phyloP scores from a whole-genome alignment of 1,140 invertebrate genomes.

The Eufriesea mexicana region DNA sequence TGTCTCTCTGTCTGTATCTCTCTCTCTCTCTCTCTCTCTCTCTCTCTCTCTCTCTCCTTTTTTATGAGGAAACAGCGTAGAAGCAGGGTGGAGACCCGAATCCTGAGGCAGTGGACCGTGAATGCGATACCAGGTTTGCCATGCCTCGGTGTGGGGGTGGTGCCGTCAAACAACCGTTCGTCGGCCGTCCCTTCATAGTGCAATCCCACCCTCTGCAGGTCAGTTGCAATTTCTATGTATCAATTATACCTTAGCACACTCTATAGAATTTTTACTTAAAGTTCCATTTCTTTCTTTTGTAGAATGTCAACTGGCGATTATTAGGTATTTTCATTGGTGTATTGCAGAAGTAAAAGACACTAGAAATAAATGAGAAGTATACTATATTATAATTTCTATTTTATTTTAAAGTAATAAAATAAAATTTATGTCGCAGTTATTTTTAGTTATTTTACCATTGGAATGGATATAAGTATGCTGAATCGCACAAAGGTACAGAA shows the following conservation, averaged over 20 bases:
- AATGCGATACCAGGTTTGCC: constrained; percentile 73
- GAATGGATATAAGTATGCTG: background rate
- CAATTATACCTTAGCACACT: constrained; percentile 60
- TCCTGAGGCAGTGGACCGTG: constrained; percentile 72
- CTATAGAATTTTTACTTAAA: constrained; percentile 1
- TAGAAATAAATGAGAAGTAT: background rate
- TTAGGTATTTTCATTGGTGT: background rate
- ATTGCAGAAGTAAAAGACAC: background rate
- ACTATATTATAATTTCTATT: background rate
- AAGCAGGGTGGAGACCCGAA: constrained; percentile 66
- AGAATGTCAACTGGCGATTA: background rate
- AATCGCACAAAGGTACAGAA: background rate
- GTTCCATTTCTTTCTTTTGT: background rate
- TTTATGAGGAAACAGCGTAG: constrained; percentile 60
- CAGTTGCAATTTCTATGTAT: constrained; percentile 73
- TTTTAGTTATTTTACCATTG: background rate
- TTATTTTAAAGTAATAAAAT: background rate
- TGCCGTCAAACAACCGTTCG: constrained; percentile 73
- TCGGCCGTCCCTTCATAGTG: constrained; percentile 64
- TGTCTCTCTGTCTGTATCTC: background rate
- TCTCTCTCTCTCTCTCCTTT: constrained; percentile 10
- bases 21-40: constrained; percentile 15
- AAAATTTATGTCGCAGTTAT: background rate
- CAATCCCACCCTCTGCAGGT: constrained; percentile 57
- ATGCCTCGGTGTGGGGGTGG: constrained; percentile 58